Base-by-base conservation (phyloP, 2,113 vertebrate species). In the Triplophysa tibetana region DNA sequence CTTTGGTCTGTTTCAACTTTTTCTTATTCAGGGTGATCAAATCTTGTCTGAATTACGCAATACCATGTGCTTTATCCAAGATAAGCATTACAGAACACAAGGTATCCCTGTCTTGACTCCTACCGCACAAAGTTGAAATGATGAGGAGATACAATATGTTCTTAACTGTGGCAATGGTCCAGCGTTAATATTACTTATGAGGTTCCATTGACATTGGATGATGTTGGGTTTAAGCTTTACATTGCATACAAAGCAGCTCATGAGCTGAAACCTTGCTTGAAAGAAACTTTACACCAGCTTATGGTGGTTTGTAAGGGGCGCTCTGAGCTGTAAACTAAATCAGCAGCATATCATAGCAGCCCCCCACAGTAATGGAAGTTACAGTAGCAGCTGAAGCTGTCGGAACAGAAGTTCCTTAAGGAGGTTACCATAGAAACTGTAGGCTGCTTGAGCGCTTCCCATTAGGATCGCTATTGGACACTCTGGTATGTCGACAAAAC, bases 41-140 rank as follows among this genome's bases (percentile, higher is more conserved):
- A 77, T 77, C 62, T 65, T 26, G 33, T 50, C 61, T 77, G 74
- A 77, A 54, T 77, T 54, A 77, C 65, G 43, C 26, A 76, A 65
- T 65, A 11, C 62, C 43, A 76, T 65, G 65, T 76, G 61, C 73
- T 21, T 75, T 75, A 48, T 63, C 72, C 72, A 19, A 45, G 70
- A 74, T 33, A 12, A 58, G 26, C 38, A 63, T 63, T 75, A 62
- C 16, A 23, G 58, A 75, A 26, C 58, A 75, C 26, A 76, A 52
- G 74, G 9, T 19, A 38, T 63, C 43, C 13, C 45, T n/a, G 41
- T 21, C 60, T 63, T 10, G 58, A 19, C 73, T 26, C 0, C 58
- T 63, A 14, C n/a, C 16, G 16, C 50, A 52, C 54, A 45, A 17
- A 19, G 5, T 41, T 48, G 21, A 45, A 62, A 63, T 50, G 16